Conservation (phyloP, 2,888 invertebrate genomes). For the Spisula subtruncata region DNA sequence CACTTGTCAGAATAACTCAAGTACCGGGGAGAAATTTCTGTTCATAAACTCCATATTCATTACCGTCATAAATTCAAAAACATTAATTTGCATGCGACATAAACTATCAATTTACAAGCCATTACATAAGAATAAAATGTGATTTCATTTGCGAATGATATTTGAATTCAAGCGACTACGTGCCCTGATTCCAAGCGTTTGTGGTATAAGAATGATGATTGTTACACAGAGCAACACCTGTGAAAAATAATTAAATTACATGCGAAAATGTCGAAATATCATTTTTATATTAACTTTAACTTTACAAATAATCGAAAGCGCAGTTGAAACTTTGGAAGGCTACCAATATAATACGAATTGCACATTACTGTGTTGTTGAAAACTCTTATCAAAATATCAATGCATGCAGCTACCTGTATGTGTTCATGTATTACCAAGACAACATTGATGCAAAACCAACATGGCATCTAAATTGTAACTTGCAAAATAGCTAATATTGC, state of each 20-base stretch:
- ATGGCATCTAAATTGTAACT: no score
- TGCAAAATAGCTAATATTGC: no score
- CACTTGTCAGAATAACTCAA: neutral
- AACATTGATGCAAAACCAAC: neutral
- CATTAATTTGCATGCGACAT: neutral
- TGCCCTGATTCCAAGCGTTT: neutral
- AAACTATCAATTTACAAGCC: neutral
- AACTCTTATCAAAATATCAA: no score
- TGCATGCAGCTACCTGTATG: neutral
- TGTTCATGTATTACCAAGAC: neutral
- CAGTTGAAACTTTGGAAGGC: neutral
- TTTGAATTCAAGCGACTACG: neutral
- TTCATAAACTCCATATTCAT: neutral
- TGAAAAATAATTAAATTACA: neutral
- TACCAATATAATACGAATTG: neutral
- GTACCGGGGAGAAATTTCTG: neutral
- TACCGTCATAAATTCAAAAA: neutral
- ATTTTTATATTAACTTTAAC: conserved; percentile 21
- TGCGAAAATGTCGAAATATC: neutral
- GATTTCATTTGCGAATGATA: neutral
- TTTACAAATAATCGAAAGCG: neutral
- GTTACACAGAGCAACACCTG: neutral
- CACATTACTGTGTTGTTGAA: neutral
- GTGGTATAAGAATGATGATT: neutral
- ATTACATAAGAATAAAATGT: neutral